phyloP scores from a whole-genome alignment of 2,888 invertebrate genomes.

The Melitaea athalia region DNA sequence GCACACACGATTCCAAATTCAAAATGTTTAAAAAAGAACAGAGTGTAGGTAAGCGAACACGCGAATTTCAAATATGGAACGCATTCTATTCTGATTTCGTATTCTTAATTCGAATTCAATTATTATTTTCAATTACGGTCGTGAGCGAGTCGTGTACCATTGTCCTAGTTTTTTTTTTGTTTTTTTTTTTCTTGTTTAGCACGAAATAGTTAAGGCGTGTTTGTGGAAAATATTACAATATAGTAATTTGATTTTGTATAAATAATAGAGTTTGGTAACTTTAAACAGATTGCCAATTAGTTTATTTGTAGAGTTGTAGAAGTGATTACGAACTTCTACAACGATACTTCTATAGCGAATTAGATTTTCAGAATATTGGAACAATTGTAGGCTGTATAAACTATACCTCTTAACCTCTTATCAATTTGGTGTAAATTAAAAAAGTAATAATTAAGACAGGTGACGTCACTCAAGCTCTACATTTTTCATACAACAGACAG shows the following conservation, averaged over 20 bases:
- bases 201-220: slow-evolving; percentile 32
- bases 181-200: slow-evolving; percentile 48
- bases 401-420: too few species aligned
- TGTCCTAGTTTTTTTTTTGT: slow-evolving; percentile 62
- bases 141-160: slow-evolving; percentile 56
- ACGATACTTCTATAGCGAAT: background rate
- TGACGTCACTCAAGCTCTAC: slow-evolving; percentile 3
- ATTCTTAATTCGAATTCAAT: slow-evolving; percentile 76
- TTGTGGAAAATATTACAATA: slow-evolving; percentile 31
- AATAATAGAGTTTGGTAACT: slow-evolving; percentile 12
- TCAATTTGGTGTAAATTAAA: too few species aligned
- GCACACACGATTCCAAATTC: slow-evolving; percentile 78
- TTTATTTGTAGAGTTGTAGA: background rate
- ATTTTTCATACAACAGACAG: slow-evolving; percentile 56
- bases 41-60: slow-evolving; percentile 56
- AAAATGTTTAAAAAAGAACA: slow-evolving; percentile 69
- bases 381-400: background rate
- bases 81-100: slow-evolving; percentile 73
- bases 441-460: background rate
- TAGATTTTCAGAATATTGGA: background rate
- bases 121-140: slow-evolving; percentile 75
- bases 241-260: slow-evolving; percentile 15
- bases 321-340: background rate
- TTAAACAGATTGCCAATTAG: slow-evolving; percentile 15
- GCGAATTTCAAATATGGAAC: slow-evolving; percentile 74